A percentile compares a stretch with the other conserved stretches of the same genome.
Conservation (phyloP, 2,888 invertebrate genomes). For the Criorhina ranunculi region DNA sequence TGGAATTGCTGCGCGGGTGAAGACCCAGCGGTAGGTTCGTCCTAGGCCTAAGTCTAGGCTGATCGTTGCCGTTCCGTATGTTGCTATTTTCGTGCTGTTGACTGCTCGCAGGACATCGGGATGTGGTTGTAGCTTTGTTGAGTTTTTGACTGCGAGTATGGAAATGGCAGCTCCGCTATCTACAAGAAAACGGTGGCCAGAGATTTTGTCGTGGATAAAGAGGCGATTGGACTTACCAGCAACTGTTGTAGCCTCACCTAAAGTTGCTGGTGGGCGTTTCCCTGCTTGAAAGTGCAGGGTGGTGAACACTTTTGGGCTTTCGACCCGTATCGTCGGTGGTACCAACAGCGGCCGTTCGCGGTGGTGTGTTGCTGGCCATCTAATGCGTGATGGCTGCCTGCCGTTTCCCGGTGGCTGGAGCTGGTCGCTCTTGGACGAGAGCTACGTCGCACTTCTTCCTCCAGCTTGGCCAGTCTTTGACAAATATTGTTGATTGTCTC, state of each 20-base stretch:
- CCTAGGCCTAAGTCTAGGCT: not conserved
- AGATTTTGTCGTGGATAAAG: no score
- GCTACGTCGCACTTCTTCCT: not conserved
- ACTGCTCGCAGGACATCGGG: not conserved
- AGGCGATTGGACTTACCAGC: not conserved
- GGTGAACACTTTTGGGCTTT: not conserved
- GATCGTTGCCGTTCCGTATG: not conserved
- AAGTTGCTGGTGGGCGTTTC: not conserved
- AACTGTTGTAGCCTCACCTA: not conserved
- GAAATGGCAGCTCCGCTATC: no score
- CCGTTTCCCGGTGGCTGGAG: not conserved
- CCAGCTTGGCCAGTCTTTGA: no score
- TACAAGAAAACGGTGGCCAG: no score
- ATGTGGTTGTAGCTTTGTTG: no score
- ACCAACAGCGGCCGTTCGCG: not conserved
- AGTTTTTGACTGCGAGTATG: no score
- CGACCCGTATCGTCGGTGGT: not conserved
- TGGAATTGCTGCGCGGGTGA: conserved; percentile 16
- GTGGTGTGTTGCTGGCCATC: not conserved
- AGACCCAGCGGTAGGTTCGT: not conserved
- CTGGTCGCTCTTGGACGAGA: not conserved
- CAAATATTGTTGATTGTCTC: not conserved
- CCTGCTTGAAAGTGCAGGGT: conserved; percentile 3
- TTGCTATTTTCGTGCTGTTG: not conserved
- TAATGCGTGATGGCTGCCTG: not conserved